These are phyloP conservation scores for Alcedo atthis DNA, from an alignment of 2,797 vertebrate genomes.

Conservation along the genomic window DNA sequence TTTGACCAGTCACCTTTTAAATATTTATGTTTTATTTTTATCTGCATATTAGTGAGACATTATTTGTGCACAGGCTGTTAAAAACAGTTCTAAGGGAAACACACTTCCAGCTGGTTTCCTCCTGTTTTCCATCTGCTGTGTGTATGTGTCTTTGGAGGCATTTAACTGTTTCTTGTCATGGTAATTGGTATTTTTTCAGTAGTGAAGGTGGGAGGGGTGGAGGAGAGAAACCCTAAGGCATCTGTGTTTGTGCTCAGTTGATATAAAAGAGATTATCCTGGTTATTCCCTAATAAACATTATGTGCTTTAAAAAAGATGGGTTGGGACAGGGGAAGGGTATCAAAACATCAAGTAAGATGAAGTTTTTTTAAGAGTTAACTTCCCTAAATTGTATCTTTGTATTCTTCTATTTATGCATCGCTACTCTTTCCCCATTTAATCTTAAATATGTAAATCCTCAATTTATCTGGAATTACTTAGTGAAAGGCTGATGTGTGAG, in stretches of 20 bases:
- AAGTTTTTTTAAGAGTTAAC: constrained; percentile 79
- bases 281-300: constrained; percentile 65
- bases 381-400: constrained; percentile 68
- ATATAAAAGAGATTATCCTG: constrained; percentile 67
- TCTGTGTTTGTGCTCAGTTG: constrained; percentile 55
- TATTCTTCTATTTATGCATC: constrained; percentile 76
- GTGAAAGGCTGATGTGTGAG: constrained; percentile 84
- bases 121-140: constrained; percentile 81
- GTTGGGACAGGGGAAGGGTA: constrained; percentile 23
- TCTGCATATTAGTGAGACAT: constrained; percentile 77
- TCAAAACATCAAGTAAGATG: constrained; percentile 19
- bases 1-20: constrained; percentile 80
- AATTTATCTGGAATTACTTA: constrained; percentile 87
- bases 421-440: constrained; percentile 78
- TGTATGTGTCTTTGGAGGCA: constrained; percentile 73
- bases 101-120: constrained; percentile 83
- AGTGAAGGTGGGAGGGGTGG: constrained; percentile 64
- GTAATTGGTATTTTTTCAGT: constrained; percentile 77
- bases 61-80: constrained; percentile 82
- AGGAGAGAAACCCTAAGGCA: constrained; percentile 69
- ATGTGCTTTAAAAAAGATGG: constrained; percentile 45
- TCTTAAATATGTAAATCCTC: constrained; percentile 89
- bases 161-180: constrained; percentile 80
- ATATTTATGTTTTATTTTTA: constrained; percentile 82
- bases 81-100: constrained; percentile 83